A percentile compares a stretch with the other conserved stretches of the same genome.
phyloP scores from a whole-genome alignment of 2,113 vertebrate genomes.

The Upupa epops region DNA sequence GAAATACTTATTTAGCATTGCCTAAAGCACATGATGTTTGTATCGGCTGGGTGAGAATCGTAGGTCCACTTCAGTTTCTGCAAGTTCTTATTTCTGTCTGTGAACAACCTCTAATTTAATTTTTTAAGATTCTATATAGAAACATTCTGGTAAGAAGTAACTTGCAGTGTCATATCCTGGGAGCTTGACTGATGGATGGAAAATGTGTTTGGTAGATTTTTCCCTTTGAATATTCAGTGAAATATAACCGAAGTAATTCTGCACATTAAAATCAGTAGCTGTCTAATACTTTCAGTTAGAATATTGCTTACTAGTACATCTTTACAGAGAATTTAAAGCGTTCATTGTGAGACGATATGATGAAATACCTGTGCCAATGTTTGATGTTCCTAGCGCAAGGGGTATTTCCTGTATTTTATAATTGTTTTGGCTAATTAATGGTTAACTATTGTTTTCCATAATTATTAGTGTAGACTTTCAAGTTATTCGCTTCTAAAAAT shows the following conservation, averaged over 20 bases:
- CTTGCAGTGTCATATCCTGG: not conserved
- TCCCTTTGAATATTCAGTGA: not conserved
- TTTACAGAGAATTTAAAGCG: not conserved
- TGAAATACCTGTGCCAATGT: not conserved
- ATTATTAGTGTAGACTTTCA: not conserved
- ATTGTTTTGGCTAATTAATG: not conserved
- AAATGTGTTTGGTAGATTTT: not conserved
- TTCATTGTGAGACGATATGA: not conserved
- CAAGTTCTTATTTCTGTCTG: not conserved
- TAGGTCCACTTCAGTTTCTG: not conserved
- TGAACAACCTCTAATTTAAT: not conserved
- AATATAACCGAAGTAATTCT: not conserved
- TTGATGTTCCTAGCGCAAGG: not conserved
- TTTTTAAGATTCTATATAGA: not conserved
- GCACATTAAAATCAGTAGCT: not conserved
- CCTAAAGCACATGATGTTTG: not conserved
- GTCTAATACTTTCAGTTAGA: not conserved
- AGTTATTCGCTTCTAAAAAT: not conserved
- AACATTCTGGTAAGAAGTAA: not conserved
- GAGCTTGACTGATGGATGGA: not conserved
- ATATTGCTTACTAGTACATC: not conserved
- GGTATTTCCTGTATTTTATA: not conserved
- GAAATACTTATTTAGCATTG: conserved; percentile 1
- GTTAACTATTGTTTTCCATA: not conserved
- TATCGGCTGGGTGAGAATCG: not conserved